phyloP scores from a whole-genome alignment of 2,888 invertebrate genomes.

The Lithophane leautieri region DNA sequence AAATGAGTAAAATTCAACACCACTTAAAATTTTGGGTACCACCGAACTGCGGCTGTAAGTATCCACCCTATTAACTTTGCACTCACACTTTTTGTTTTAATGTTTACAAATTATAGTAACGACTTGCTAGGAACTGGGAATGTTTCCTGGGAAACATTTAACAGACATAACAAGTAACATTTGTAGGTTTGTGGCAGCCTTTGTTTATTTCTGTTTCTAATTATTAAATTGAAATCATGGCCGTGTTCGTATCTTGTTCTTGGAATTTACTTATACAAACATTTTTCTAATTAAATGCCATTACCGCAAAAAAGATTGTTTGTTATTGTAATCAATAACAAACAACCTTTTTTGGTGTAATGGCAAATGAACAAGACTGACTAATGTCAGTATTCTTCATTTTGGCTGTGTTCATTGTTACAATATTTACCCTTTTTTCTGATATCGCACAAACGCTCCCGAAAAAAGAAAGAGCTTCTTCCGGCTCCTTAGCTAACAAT shows the following conservation, averaged over 20 bases:
- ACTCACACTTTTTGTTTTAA: slow-evolving; percentile 63
- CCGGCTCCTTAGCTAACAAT: slow-evolving; percentile 26
- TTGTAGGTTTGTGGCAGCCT: slow-evolving; percentile 22
- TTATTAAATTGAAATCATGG: slow-evolving; percentile 31
- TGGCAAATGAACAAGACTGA: too few relatives aligned
- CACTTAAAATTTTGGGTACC: slow-evolving; percentile 64
- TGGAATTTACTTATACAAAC: not conserved
- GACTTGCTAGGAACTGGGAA: slow-evolving; percentile 41
- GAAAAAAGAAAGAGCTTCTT: slow-evolving; percentile 1
- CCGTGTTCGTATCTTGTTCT: not conserved
- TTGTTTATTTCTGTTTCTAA: slow-evolving; percentile 41
- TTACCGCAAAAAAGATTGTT: not conserved
- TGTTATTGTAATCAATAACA: too few relatives aligned
- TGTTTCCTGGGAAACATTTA: slow-evolving; percentile 40
- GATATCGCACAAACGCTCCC: not conserved
- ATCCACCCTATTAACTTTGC: slow-evolving; percentile 59
- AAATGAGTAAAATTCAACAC: slow-evolving; percentile 69
- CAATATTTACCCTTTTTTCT: not conserved
- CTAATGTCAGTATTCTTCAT: not conserved
- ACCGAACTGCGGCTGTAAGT: slow-evolving; percentile 59
- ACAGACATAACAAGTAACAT: slow-evolving; percentile 30
- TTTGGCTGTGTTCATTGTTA: not conserved
- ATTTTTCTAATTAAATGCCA: not conserved
- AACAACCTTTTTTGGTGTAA: too few relatives aligned
- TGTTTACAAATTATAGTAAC: slow-evolving; percentile 57